Conservation (phyloP, 2,888 invertebrate species). For the Caenorhabditis imperialis region DNA sequence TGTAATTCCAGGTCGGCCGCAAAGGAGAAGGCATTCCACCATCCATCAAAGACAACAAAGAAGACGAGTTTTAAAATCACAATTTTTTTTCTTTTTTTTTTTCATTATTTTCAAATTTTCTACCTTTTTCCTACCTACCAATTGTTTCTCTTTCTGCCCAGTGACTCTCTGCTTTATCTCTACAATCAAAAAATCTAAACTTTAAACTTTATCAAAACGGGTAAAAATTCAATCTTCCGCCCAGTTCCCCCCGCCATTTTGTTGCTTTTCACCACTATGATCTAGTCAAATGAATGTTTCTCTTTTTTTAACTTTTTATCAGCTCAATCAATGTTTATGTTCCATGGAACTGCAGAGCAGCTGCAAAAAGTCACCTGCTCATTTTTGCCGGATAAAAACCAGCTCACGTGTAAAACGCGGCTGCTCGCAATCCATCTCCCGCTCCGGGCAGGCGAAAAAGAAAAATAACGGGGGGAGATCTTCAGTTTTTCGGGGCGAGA, state of each 20-base stretch:
- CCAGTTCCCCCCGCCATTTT: conserved; percentile 9
- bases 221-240: conserved; percentile 7
- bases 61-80: conserved; percentile 33
- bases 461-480: too few species aligned
- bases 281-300: conserved; percentile 7
- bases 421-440: too few species aligned
- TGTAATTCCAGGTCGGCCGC: conserved; percentile 51
- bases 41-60: conserved; percentile 31
- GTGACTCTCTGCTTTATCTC: conserved; percentile 9
- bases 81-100: too few species aligned
- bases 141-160: not conserved
- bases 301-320: not conserved
- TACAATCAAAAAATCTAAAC: conserved; percentile 1
- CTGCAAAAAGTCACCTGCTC: too few species aligned
- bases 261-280: conserved; percentile 2
- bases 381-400: too few species aligned
- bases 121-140: not conserved
- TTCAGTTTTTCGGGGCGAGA: too few species aligned
- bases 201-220: conserved; percentile 1
- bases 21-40: conserved; percentile 58
- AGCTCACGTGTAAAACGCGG: too few species aligned
- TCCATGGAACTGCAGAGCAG: too few species aligned
- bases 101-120: conserved; percentile 14
- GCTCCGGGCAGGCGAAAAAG: too few species aligned
- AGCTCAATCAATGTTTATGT: too few species aligned